Evolutionary conservation across 2,113 vertebrate genomes (phyloP).

Genomic region (Plotosus lineatus): DNA sequence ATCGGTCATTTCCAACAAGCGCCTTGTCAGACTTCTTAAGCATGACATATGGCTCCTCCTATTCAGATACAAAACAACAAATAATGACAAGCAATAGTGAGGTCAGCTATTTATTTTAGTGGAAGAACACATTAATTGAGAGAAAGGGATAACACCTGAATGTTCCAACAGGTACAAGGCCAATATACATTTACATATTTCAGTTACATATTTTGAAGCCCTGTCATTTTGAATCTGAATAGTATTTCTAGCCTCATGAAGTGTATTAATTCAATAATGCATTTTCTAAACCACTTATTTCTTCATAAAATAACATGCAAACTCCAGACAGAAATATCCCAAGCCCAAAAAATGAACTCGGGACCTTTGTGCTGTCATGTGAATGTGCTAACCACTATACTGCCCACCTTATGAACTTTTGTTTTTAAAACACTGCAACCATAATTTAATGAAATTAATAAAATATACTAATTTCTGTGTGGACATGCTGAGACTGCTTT

Average conservation of each 20-base stretch:
- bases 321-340: no score
- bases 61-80: slow-evolving; percentile 63
- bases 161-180: slow-evolving; percentile 53
- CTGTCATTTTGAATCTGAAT: background rate
- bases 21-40: slow-evolving; percentile 95
- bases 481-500: background rate
- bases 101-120: slow-evolving; percentile 69
- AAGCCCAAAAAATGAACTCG: no score
- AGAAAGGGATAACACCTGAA: slow-evolving; percentile 67
- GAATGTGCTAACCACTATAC: no score
- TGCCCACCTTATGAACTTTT: no score
- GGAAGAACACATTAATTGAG: slow-evolving; percentile 64
- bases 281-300: no score
- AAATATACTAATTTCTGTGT: background rate
- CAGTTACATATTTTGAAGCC: background rate
- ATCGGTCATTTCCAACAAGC: slow-evolving; percentile 91
- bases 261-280: no score
- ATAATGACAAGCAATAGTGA: slow-evolving; percentile 67
- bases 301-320: no score
- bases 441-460: background rate
- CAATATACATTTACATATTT: slow-evolving; percentile 16
- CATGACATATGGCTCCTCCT: slow-evolving; percentile 99
- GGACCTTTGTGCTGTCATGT: no score
- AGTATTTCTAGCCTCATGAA: background rate
- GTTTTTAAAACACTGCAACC: background rate